Conservation (phyloP, 1,140 invertebrate species). For the Micrasema longulum region DNA sequence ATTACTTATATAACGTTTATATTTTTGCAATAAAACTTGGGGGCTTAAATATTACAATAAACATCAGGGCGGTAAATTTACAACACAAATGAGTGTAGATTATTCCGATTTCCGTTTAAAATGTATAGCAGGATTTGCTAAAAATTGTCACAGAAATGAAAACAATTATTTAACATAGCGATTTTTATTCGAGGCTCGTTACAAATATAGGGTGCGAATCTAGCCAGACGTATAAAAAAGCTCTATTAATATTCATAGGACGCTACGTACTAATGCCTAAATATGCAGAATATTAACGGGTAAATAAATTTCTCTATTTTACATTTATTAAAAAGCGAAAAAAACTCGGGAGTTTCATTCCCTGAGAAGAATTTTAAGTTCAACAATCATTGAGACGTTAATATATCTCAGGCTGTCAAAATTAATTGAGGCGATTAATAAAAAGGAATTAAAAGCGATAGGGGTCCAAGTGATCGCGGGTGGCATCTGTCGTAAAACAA, state of each 20-base stretch:
- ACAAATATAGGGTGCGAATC: conserved; percentile 22
- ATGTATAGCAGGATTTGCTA: no score
- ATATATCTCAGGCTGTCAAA: conserved; percentile 53
- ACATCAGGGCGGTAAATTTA: no score
- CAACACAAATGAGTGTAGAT: no score
- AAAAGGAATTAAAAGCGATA: conserved; percentile 53
- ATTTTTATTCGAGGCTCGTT: conserved; percentile 1
- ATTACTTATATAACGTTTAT: no score
- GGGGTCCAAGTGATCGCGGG: conserved; percentile 43
- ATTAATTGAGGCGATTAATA: conserved; percentile 52
- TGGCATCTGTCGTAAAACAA: conserved; percentile 23
- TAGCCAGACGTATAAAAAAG: conserved; percentile 34
- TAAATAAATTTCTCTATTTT: conserved; percentile 42
- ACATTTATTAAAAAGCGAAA: conserved; percentile 36
- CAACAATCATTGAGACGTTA: conserved; percentile 44
- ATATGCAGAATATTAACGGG: conserved; percentile 39
- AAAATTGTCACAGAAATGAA: background rate
- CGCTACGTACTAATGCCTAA: conserved; percentile 32
- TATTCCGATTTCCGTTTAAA: no score
- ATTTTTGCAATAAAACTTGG: no score
- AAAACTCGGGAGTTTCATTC: conserved; percentile 18
- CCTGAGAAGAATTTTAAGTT: conserved; percentile 30
- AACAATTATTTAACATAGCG: conserved; percentile 10
- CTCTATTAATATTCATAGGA: conserved; percentile 45
- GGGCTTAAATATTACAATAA: no score